Base-by-base conservation (phyloP, 2,888 invertebrate species). In the Tenthredo notha region DNA sequence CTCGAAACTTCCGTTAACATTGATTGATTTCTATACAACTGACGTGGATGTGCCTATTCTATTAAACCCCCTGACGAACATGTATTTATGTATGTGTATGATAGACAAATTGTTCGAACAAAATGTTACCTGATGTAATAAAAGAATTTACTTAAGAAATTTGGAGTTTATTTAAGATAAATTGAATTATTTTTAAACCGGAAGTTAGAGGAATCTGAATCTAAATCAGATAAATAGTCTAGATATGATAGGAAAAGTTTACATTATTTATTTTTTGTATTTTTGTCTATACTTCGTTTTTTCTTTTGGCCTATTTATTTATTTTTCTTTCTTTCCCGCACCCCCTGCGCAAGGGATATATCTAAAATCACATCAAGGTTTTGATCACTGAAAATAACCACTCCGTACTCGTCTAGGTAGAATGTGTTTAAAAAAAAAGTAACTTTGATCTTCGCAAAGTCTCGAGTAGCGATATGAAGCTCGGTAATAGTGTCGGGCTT, bases 1-100 rank as follows among this genome's bases (percentile, higher is more conserved):
- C 67, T 33, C 5, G 33, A 33, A 74, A 74, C 72, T 74, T 74
- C 72, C 72, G 43, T 37, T 74, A 74, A 74, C 72, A 43, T 74
- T 43, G 72, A 74, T 74, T 74, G 72, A 74, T 74, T 74, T 43
- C 72, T 5, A 25, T 43, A 74, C 40, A 40, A 74, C 40, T 18
- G 43, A 43, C 72, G 72, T 74, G 12, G 3, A 43, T 43, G 72
- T 33, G 67, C 33, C 29, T 25, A 5, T 67, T 67, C 67, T 67
- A 5, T 67, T 67, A 15, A 33, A 67, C 67, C 67, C 67, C 67
- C 29, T 4, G 29, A 15, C 33, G 67, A 61, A 21, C 15, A 33
- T 5, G 43, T 37, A 37, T 37, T 0, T 37, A 1, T 37, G 37
- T 37, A 18, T 5, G 72, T 74, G 2, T 43, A 21, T 2, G 43